Evolutionary conservation across 2,113 vertebrate genomes (phyloP), one percentile per base, ranked within the genome.

Genomic region (Delphinus delphis): DNA sequence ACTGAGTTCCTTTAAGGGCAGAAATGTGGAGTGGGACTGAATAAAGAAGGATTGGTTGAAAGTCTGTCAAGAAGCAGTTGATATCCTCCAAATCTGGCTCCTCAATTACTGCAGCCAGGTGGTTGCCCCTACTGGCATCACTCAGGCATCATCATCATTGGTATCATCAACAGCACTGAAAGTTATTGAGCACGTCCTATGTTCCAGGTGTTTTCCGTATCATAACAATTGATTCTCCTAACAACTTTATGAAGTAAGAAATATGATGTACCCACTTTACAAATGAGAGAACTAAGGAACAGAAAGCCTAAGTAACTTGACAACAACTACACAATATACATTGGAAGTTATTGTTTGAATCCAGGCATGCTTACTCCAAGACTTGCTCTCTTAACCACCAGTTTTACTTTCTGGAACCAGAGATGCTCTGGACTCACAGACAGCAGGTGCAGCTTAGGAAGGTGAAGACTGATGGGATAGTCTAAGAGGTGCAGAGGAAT

Each of bases 221-320:
- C 36, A 47, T 89, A 41, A 83, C 58, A 84, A 67, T 10, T 71
- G 18, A 71, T 88, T 60, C 28, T 84, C 58, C 77, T 82, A 88
- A 71, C n/a, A 76, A 53, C 5, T 41, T 68, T 60, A 88, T 41
- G 25, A 93, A 38, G 18, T 65, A 96, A 90, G 82, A n/a, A 80
- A 28, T 85, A 92, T 36, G 58, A 62, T 86, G n/a, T 77, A 10
- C 2, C 38, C 47, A 79, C 68, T 93, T 92, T 92, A 92, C 31
- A 74, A 13, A 67, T 79, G 63, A 95, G 47, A 77, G 96, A 95
- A 67, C 31, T 21, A 91, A 86, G 47, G 26, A 55, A 47, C 44
- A 79, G 70, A 93, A 96, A 95, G 33, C 44, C 38, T 76, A 96
- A 79, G 33, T 89, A 79, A 77, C 26, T 82, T 88, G 3, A 36